A percentile compares a stretch with the other conserved stretches of the same genome.
Conservation (phyloP, 1,140 invertebrate genomes). For the Bombus consobrinus region DNA sequence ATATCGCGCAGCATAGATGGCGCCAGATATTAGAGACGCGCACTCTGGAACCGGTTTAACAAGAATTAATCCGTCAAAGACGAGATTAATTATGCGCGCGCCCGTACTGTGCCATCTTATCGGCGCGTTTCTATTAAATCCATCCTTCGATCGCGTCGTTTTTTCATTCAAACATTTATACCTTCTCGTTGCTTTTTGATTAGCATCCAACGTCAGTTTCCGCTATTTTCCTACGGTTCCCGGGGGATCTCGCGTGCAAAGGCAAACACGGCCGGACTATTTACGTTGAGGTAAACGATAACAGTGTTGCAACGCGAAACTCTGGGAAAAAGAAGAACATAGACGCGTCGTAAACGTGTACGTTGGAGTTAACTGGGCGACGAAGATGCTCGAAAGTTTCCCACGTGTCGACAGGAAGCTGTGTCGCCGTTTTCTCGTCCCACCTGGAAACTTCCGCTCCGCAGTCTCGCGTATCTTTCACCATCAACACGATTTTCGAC, state of each 20-base stretch:
- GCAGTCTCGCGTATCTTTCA: conserved; percentile 40
- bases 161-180: not conserved
- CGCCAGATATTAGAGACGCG: not conserved
- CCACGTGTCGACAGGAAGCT: conserved; percentile 47
- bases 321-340: not conserved
- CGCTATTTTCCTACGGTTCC: too few relatives aligned
- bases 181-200: too few relatives aligned
- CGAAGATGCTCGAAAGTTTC: conserved; percentile 59
- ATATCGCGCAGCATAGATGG: conserved; percentile 7
- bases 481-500: not conserved
- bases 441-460: conserved; percentile 29
- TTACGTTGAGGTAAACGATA: not conserved
- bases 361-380: not conserved
- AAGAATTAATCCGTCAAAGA: conserved; percentile 72
- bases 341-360: not conserved
- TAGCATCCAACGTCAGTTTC: too few relatives aligned
- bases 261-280: too few relatives aligned
- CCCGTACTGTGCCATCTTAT: not conserved
- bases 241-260: too few relatives aligned
- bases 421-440: conserved; percentile 26
- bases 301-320: not conserved
- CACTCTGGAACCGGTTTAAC: conserved; percentile 36
- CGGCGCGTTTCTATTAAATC: conserved; percentile 39
- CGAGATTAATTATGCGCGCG: conserved; percentile 75
- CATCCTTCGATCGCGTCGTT: conserved; percentile 1